These are phyloP conservation scores for Peromyscus attwateri DNA, from an alignment of 2,797 vertebrate genomes.

Conservation along the genomic window DNA sequence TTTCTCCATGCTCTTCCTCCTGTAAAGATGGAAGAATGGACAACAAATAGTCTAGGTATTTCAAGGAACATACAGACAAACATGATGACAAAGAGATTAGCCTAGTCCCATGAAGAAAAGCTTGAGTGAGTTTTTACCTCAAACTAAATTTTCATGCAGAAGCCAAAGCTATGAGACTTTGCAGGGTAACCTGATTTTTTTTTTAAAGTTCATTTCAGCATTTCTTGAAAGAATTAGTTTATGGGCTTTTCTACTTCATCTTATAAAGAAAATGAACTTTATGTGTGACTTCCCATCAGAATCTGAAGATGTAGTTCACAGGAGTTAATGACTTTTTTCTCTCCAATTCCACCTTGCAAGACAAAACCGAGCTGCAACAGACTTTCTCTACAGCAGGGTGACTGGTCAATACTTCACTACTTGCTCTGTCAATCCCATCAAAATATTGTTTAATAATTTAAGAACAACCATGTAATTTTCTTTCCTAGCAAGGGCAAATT, in stretches of 20 bases:
- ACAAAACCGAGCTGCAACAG: constrained; percentile 76
- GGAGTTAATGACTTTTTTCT: constrained; percentile 87
- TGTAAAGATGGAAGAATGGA: neutral
- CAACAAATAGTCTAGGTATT: neutral
- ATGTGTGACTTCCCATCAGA: constrained; percentile 77
- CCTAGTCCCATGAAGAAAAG: neutral
- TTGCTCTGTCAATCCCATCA: constrained; percentile 87
- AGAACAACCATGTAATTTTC: constrained; percentile 88
- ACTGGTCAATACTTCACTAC: constrained; percentile 86
- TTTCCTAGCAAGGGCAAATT: constrained; percentile 87
- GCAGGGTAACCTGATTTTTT: constrained; percentile 48
- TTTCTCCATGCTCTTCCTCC: neutral
- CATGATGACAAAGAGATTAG: neutral
- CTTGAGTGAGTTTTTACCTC: neutral
- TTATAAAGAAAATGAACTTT: constrained; percentile 78
- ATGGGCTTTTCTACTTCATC: constrained; percentile 71
- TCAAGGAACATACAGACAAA: neutral
- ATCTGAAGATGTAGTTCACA: constrained; percentile 83
- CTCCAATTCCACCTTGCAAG: constrained; percentile 87
- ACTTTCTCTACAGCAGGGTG: constrained; percentile 82
- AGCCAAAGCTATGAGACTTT: constrained; percentile 18
- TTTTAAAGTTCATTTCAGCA: constrained; percentile 73
- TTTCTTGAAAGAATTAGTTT: constrained; percentile 76
- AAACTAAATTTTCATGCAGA: constrained; percentile 48
- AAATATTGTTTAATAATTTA: constrained; percentile 90